Conservation (phyloP, 2,888 invertebrate species). For the Creontiades dilutus region DNA sequence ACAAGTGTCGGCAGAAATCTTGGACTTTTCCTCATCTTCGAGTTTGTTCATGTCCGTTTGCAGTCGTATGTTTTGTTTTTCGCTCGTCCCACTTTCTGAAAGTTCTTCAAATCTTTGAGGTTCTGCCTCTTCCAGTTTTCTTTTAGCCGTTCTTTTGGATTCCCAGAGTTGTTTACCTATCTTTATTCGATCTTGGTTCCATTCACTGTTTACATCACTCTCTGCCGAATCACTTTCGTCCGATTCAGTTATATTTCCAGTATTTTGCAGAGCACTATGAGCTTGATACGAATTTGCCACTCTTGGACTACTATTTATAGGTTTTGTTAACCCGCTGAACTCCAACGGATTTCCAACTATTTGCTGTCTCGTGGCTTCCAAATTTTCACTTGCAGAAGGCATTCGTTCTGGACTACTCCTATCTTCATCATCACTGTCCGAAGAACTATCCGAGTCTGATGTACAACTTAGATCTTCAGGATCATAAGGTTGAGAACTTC, state of each 20-base stretch:
- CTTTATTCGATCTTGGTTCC: constrained; percentile 31
- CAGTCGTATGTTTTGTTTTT: background rate
- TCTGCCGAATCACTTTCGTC: background rate
- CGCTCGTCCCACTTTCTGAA: background rate
- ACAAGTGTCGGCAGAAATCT: constrained; percentile 34
- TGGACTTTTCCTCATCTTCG: constrained; percentile 43
- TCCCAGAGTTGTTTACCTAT: constrained; percentile 13
- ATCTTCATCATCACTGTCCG: background rate
- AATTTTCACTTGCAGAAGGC: background rate
- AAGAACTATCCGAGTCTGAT: background rate
- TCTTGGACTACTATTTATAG: background rate
- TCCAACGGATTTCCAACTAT: background rate
- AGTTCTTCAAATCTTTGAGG: background rate
- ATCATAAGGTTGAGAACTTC: background rate
- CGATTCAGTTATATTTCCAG: background rate
- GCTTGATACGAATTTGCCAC: background rate
- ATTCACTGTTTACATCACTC: background rate
- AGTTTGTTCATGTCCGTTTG: constrained; percentile 42
- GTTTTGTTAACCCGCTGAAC: background rate
- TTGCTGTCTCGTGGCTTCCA: background rate
- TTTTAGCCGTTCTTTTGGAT: constrained; percentile 36
- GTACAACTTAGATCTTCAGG: constrained; percentile 7
- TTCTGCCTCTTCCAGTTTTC: constrained; percentile 29
- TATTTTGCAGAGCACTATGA: background rate
- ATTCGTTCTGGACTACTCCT: background rate